Conservation (phyloP, 1,140 invertebrate genomes). For the Drosophila varians region DNA sequence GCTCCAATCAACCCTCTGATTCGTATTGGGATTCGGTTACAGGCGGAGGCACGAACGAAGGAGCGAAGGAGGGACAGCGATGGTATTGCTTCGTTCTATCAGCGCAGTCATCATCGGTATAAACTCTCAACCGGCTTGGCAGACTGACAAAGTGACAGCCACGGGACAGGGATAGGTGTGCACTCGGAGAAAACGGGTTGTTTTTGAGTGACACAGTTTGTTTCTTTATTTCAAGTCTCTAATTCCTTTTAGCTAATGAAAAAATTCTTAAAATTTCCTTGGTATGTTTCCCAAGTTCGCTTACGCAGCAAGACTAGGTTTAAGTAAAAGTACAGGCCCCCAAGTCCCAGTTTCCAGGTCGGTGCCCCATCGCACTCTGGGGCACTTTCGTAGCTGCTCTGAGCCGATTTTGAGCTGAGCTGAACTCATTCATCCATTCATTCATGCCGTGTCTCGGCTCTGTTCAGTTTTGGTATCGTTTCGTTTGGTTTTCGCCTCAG, state of each 20-base stretch:
- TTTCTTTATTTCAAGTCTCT: too few relatives aligned
- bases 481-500: slow-evolving; percentile 7
- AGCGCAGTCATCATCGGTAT: slow-evolving; percentile 78
- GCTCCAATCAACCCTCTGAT: slow-evolving; percentile 48
- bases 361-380: slow-evolving; percentile 8
- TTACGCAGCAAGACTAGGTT: too few relatives aligned
- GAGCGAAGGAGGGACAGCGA: slow-evolving; percentile 4
- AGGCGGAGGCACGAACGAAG: slow-evolving; percentile 26
- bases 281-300: slow-evolving; percentile 9
- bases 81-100: slow-evolving; percentile 66
- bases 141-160: slow-evolving; percentile 53
- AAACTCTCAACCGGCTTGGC: slow-evolving; percentile 60
- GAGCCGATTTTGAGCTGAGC: slow-evolving; percentile 50
- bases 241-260: too few relatives aligned
- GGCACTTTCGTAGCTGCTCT: slow-evolving; percentile 30
- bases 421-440: slow-evolving; percentile 77
- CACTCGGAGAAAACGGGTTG: slow-evolving; percentile 22
- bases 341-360: slow-evolving; percentile 37
- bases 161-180: slow-evolving; percentile 14
- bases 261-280: background rate
- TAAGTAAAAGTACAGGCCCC: too few relatives aligned
- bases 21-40: slow-evolving; percentile 14
- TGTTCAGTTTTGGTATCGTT: slow-evolving; percentile 3
- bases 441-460: slow-evolving; percentile 61
- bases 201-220: too few relatives aligned